phyloP scores from a whole-genome alignment of 2,113 vertebrate species.

The Cyphotilapia sp. region DNA sequence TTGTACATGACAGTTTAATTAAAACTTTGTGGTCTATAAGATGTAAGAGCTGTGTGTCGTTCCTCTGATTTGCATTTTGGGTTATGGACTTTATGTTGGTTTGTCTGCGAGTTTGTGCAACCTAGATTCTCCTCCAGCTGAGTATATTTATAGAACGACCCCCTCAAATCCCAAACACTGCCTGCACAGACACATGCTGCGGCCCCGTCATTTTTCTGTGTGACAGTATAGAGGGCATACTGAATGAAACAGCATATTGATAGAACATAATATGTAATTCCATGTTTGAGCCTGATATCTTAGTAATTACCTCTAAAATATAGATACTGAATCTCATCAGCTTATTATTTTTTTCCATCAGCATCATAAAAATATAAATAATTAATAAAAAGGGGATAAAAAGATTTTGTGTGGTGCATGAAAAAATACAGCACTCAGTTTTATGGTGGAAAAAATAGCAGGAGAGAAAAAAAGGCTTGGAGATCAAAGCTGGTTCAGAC shows the following conservation, averaged over 20 bases:
- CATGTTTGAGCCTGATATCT: background rate
- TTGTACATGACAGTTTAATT: background rate
- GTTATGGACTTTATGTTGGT: constrained; percentile 28
- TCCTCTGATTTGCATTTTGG: background rate
- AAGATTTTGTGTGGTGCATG: background rate
- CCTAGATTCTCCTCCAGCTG: constrained; percentile 58
- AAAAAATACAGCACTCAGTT: background rate
- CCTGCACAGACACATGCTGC: constrained; percentile 31
- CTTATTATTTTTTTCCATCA: background rate
- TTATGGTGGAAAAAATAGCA: background rate
- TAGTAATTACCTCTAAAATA: background rate
- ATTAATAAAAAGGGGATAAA: background rate
- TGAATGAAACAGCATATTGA: background rate
- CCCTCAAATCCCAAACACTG: constrained; percentile 55
- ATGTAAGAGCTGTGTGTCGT: background rate
- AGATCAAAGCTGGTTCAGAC: constrained; percentile 34
- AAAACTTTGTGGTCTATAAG: background rate
- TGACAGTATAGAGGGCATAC: constrained; percentile 8
- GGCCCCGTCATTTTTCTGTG: constrained; percentile 26
- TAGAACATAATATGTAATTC: background rate
- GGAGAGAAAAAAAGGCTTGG: background rate
- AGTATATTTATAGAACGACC: constrained; percentile 61
- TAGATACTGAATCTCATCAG: background rate
- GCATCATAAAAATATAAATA: background rate
- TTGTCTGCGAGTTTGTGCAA: constrained; percentile 44